phyloP scores from a whole-genome alignment of 2,888 invertebrate species.

The Temnothorax rugatulus region DNA sequence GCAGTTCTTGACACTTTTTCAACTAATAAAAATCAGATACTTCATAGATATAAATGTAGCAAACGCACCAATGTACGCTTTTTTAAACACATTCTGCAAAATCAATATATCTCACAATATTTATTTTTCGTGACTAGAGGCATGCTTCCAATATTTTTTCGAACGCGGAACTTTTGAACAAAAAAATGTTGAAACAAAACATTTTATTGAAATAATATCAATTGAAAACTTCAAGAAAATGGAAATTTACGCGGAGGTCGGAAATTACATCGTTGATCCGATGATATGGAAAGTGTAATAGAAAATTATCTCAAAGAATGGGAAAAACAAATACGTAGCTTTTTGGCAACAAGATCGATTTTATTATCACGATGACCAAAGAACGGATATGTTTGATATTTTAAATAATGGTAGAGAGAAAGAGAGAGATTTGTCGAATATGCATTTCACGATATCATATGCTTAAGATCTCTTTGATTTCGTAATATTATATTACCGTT shows the following conservation, averaged over 20 bases:
- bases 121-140: constrained; percentile 25
- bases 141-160: constrained; percentile 18
- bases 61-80: neutral
- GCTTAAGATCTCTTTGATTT: neutral
- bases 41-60: neutral
- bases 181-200: neutral
- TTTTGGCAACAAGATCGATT: no score
- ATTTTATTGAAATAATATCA: constrained; percentile 3
- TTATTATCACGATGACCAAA: neutral
- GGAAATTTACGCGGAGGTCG: neutral
- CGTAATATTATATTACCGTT: neutral
- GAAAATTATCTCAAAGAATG: neutral
- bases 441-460: neutral
- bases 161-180: neutral
- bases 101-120: constrained; percentile 30
- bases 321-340: neutral
- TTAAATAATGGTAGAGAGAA: neutral
- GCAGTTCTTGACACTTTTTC: neutral
- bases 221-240: neutral
- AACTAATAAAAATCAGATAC: constrained; percentile 23
- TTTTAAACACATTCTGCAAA: constrained; percentile 17
- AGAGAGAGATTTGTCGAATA: neutral
- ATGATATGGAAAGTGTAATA: neutral
- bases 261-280: neutral
- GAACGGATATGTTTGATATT: neutral